A percentile compares a stretch with the other conserved stretches of the same genome.
Evolutionary conservation across 2,888 invertebrate species (phyloP).

Genomic region (Ichneumon xanthorius): DNA sequence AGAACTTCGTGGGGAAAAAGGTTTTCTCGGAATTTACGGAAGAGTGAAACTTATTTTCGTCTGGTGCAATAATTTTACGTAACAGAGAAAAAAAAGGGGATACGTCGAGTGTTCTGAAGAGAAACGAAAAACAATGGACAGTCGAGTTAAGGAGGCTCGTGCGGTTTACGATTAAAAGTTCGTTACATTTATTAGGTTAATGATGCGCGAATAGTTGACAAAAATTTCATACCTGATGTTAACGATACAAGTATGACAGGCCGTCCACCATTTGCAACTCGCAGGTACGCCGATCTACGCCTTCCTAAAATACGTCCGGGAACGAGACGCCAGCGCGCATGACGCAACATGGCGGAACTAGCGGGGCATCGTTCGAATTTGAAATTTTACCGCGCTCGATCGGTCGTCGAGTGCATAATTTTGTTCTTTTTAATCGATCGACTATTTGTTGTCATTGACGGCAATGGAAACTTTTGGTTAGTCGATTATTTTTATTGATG

Average conservation of each 20-base stretch:
- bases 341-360: conserved; percentile 47
- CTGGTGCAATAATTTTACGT: conserved; percentile 80
- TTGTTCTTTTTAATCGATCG: neutral
- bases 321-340: conserved; percentile 67
- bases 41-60: conserved; percentile 78
- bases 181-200: conserved; percentile 44
- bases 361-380: conserved; percentile 33
- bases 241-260: conserved; percentile 81
- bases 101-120: neutral
- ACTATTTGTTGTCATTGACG: neutral
- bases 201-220: conserved; percentile 6
- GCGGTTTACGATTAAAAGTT: neutral
- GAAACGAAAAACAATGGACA: neutral
- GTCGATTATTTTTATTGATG: neutral
- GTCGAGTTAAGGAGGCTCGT: neutral
- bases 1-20: neutral
- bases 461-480: neutral
- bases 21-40: conserved; percentile 50
- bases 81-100: conserved; percentile 64
- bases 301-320: conserved; percentile 71
- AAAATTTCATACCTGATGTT: conserved; percentile 81
- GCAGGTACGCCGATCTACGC: conserved; percentile 74
- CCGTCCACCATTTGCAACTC: conserved; percentile 84
- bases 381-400: conserved; percentile 12
- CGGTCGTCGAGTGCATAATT: neutral